Evolutionary conservation across 2,113 vertebrate species (phyloP), one percentile per base, ranked within the genome.

Genomic region (Thymallus thymallus): DNA sequence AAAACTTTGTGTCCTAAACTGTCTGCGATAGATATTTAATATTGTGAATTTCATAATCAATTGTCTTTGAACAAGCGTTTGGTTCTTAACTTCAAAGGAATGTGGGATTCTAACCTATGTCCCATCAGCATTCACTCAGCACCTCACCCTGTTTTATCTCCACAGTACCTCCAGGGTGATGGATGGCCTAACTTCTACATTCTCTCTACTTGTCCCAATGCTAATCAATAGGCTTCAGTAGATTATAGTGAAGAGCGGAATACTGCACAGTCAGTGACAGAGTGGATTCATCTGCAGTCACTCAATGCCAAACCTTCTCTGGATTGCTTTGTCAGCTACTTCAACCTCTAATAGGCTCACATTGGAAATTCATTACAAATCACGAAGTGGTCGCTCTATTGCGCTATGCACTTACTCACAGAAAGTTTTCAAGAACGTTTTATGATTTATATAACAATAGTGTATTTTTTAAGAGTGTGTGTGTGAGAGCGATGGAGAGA

Each of bases 141-240:
- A 55, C 69, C 46, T 35, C 46, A 12, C 16, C 24, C 45, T 73
- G 62, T 73, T 67, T 41, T 18, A 83, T 82, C 83, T 72, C 69
- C 76, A 86, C 83, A 69, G 55, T 41, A 61, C 55, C 80, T 77
- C 64, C 55, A 22, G 72, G 80, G 71, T 90, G 85, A 91, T 81
- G 79, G 85, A 89, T 88, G 55, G 68, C 45, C 68, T 76, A 69
- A 77, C 68, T 82, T 75, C 75, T 51, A 64, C 74, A 71, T 68
- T 61, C 73, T 79, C 66, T 85, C 73, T 41, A 45, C 35, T 41
- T 41, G 35, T 41, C 35, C 9, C 35, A 41, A 69, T 75, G 72
- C 77, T 87, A 80, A 91, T 89, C 88, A 83, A 74, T 86, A 75
- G 60, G 35, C 68, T 73, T 76, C 76, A 77, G 83, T 81, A 82